A percentile compares a stretch with the other conserved stretches of the same genome.
phyloP scores from a whole-genome alignment of 2,888 invertebrate genomes.

The Agonum fuliginosum region DNA sequence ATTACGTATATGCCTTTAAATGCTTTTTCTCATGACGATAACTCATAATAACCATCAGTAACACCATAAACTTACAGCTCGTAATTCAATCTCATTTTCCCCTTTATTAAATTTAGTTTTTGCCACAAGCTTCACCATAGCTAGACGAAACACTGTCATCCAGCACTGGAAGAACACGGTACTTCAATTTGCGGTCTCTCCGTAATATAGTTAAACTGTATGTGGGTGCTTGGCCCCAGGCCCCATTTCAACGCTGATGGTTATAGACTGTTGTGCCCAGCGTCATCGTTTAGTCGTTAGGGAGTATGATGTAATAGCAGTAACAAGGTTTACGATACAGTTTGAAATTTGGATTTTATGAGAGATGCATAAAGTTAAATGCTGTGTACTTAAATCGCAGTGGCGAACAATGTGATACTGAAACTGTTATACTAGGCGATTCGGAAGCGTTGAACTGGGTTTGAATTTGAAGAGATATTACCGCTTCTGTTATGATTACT shows the following conservation, averaged over 20 bases:
- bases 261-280: not conserved
- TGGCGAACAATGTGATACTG: not conserved
- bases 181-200: constrained; percentile 30
- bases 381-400: not conserved
- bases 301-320: not conserved
- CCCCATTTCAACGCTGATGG: constrained; percentile 7
- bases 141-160: constrained; percentile 16
- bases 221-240: not conserved
- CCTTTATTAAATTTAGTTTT: constrained; percentile 2
- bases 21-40: too few species aligned
- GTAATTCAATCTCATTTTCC: not conserved
- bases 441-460: too few species aligned
- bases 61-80: not conserved
- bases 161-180: constrained; percentile 7
- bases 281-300: not conserved
- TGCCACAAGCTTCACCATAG: not conserved
- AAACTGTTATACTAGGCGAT: not conserved
- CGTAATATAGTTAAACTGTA: constrained; percentile 9
- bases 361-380: constrained; percentile 24
- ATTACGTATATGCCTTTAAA: too few species aligned
- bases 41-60: too few species aligned
- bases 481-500: not conserved
- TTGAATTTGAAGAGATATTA: constrained; percentile 1
- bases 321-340: constrained; percentile 22
- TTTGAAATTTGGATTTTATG: constrained; percentile 10